These are phyloP conservation scores for Crematogaster levior DNA, from an alignment of 2,888 invertebrate species.

Conservation along the genomic window DNA sequence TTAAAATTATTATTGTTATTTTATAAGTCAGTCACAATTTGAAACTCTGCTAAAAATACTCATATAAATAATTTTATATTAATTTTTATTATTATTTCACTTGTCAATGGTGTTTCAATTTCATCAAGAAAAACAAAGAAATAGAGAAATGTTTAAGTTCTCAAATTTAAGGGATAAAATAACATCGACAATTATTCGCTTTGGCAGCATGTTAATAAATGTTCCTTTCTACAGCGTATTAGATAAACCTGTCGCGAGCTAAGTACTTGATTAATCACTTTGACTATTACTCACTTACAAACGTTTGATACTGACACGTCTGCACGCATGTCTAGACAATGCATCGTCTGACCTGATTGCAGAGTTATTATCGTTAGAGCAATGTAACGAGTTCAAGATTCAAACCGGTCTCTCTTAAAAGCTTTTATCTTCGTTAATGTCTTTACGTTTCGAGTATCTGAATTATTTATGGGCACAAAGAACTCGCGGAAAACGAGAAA, in stretches of 20 bases:
- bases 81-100: background rate
- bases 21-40: background rate
- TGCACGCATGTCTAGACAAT: conserved; percentile 64
- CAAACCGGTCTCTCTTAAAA: conserved; percentile 65
- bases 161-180: background rate
- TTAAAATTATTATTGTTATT: background rate
- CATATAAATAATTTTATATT: background rate
- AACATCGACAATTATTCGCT: conserved; percentile 19
- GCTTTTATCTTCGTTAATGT: conserved; percentile 74
- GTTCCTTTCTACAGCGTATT: conserved; percentile 4
- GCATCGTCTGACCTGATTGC: conserved; percentile 60
- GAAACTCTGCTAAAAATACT: background rate
- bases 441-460: conserved; percentile 74
- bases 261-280: conserved; percentile 50
- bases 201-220: conserved; percentile 36
- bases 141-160: background rate
- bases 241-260: conserved; percentile 38
- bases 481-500: conserved; percentile 56
- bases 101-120: background rate
- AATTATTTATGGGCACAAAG: conserved; percentile 77
- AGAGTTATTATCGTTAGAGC: conserved; percentile 71
- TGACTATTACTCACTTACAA: conserved; percentile 47
- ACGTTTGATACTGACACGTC: conserved; percentile 39
- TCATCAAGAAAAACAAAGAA: background rate
- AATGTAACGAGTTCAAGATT: conserved; percentile 72